Evolutionary conservation across 2,888 invertebrate species (phyloP), one percentile per base, ranked within the genome.

Genomic region (Coelinius sp.): DNA sequence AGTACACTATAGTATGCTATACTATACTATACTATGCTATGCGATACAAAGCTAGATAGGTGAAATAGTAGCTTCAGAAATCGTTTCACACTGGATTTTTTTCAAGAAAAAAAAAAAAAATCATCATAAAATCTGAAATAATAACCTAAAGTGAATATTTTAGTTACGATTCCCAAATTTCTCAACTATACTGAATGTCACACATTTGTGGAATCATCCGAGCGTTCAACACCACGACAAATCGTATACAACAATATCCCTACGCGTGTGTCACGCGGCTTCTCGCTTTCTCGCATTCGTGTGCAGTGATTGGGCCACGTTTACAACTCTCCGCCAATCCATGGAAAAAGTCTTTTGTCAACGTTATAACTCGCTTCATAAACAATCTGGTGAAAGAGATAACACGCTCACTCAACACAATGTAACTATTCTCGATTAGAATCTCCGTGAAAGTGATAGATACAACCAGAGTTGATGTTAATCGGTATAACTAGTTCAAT

Each of bases 121-220:
- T n/a, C n/a, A n/a, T n/a, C n/a, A n/a, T n/a, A n/a, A n/a, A n/a
- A n/a, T n/a, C n/a, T n/a, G n/a, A n/a, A n/a, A n/a, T n/a, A n/a
- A n/a, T n/a, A n/a, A n/a, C n/a, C n/a, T n/a, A n/a, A n/a, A n/a
- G n/a, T 22, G 53, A 41, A 7, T 24, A 14, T 22, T 25, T 27
- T 14, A n/a, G 25, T 25, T 53, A 25, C 53, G 27, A n/a, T 10
- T 5, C n/a, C n/a, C 2, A 41, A 12, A 10, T 59, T 44, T 66
- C 67, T 24, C 68, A 70, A 68, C 46, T 52, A 52, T 31, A 56
- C 24, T 52, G 38, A n/a, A 67, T 68, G 53, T 70, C 64, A 27
- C 69, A 68, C 69, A 73, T 67, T 71, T 25, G 66, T 27, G 56
- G 59, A 49, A n/a, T 24, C 31, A 44, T 44, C 27, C 52, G 31